Evolutionary conservation across 2,797 vertebrate genomes (phyloP).

Genomic region (Siniperca scherzeri): DNA sequence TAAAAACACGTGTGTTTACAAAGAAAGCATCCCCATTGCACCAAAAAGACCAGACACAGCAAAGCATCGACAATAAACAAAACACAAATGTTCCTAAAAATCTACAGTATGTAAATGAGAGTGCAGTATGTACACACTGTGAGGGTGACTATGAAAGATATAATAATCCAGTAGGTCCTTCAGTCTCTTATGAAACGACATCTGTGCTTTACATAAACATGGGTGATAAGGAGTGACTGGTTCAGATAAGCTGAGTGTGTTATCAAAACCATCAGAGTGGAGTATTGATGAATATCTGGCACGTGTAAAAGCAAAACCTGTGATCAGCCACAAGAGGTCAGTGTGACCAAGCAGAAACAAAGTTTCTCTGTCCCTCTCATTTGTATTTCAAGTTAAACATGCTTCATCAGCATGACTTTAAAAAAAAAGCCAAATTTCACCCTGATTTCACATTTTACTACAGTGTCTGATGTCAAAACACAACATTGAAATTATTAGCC

Average conservation of each 20-base stretch:
- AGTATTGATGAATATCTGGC: not conserved
- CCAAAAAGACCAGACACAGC: not conserved
- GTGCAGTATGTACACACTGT: not conserved
- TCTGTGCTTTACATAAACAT: not conserved
- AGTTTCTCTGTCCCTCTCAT: too few relatives aligned
- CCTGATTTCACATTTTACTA: not conserved
- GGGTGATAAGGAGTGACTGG: not conserved
- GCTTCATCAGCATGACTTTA: not conserved
- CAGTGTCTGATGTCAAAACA: not conserved
- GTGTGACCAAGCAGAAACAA: slow-evolving; percentile 14
- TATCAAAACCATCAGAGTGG: not conserved
- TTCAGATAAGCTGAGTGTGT: slow-evolving; percentile 14
- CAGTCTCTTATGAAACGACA: too few relatives aligned
- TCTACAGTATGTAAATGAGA: not conserved
- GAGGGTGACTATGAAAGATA: not conserved
- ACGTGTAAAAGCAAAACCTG: not conserved
- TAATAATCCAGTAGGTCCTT: not conserved
- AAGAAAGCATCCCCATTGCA: too few relatives aligned
- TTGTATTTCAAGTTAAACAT: not conserved
- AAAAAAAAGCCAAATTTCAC: not conserved
- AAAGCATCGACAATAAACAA: not conserved
- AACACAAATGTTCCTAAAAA: not conserved
- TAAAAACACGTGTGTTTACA: not conserved
- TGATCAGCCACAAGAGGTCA: slow-evolving; percentile 58
- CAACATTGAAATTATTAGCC: not conserved